These are phyloP conservation scores for rat (Rattus norvegicus) DNA, from an alignment of 2,113 vertebrate genomes.

Conservation along the genomic window DNA sequence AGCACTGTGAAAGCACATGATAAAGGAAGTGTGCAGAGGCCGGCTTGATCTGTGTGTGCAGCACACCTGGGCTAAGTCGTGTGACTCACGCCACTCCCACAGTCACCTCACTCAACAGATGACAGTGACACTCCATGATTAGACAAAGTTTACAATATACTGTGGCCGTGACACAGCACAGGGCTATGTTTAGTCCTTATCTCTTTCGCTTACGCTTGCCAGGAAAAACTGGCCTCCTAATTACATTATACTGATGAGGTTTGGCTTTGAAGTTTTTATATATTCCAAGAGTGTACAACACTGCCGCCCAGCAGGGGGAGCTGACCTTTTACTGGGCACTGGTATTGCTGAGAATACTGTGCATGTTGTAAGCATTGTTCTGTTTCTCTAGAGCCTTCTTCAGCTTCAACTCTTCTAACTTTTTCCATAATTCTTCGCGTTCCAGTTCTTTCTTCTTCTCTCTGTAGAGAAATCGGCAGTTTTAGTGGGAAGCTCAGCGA, in stretches of 20 bases:
- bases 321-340: constrained; percentile 87
- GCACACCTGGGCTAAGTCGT: constrained; percentile 95
- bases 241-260: constrained; percentile 90
- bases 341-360: constrained; percentile 87
- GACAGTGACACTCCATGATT: constrained; percentile 91
- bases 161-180: constrained; percentile 90
- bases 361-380: constrained; percentile 90
- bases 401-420: constrained; percentile 93
- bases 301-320: constrained; percentile 77
- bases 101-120: constrained; percentile 89
- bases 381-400: constrained; percentile 88
- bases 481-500: constrained; percentile 19
- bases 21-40: constrained; percentile 91
- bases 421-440: constrained; percentile 97
- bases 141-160: constrained; percentile 90
- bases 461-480: constrained; percentile 84
- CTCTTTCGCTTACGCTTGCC: constrained; percentile 88
- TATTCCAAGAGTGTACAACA: constrained; percentile 85
- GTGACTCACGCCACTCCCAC: constrained; percentile 86
- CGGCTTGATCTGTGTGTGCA: constrained; percentile 92
- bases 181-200: constrained; percentile 88
- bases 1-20: constrained; percentile 91
- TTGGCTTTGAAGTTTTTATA: constrained; percentile 85
- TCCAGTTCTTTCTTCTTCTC: constrained; percentile 99
- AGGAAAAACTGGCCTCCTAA: constrained; percentile 85